phyloP scores from a whole-genome alignment of 2,113 vertebrate species.

The Cebus imitator region DNA sequence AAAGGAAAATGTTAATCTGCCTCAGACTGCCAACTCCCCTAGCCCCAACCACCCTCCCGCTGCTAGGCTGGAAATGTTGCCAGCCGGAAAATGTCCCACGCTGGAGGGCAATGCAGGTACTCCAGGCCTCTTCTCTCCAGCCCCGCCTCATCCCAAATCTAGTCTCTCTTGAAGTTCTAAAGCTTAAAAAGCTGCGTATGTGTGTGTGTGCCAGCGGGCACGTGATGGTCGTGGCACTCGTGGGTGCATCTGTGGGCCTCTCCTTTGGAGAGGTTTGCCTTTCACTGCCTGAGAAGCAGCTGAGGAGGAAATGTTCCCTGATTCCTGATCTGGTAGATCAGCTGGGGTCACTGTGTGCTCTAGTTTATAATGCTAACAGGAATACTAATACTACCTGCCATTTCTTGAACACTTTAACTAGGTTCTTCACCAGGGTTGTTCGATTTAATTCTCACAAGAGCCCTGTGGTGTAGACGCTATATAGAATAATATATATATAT shows the following conservation, averaged over 20 bases:
- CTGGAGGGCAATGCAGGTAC: background rate
- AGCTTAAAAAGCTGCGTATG: background rate
- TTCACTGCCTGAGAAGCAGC: background rate
- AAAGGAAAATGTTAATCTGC: background rate
- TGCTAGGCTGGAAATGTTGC: background rate
- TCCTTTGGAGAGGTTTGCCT: background rate
- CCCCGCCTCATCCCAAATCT: background rate
- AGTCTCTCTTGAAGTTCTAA: background rate
- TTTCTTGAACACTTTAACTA: background rate
- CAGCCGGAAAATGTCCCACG: fast-evolving
- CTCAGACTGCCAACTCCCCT: background rate
- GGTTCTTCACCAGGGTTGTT: background rate
- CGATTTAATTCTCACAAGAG: background rate
- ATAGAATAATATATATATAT: too few relatives aligned
- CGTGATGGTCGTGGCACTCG: fast-evolving
- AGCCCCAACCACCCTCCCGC: too few relatives aligned
- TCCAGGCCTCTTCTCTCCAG: background rate
- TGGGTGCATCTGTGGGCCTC: background rate
- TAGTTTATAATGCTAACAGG: background rate
- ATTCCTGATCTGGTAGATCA: background rate
- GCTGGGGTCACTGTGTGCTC: background rate
- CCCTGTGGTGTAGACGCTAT: background rate
- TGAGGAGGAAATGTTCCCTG: background rate
- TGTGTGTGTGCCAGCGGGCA: too few relatives aligned
- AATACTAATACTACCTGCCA: background rate